Base-by-base conservation (phyloP, 2,113 vertebrate species). In the Perca fluviatilis region DNA sequence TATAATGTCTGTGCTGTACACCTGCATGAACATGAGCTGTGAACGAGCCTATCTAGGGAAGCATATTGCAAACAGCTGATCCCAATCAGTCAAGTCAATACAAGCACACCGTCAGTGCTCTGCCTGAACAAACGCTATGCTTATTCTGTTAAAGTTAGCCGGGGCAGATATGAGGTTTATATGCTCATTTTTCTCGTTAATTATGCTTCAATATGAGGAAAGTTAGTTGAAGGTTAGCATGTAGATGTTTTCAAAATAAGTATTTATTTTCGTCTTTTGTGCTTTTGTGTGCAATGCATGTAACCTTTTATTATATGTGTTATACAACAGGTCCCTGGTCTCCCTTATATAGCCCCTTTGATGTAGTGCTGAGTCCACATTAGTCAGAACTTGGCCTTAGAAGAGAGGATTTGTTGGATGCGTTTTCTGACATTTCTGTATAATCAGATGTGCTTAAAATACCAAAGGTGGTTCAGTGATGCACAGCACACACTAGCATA, bases 361-460 rank as follows among this genome's bases (percentile, higher is more conserved):
- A 83, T 75, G 66, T 60, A 69, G 12, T 15, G 25, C 83, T 65
- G 53, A 75, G 51, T 86, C 69, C 70, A 72, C 50, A 60, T 77
- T 73, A 81, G 56, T 74, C 81, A 77, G 67, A 80, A 57, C 21
- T 67, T 86, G 86, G 81, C 62, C 53, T 78, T 25, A 33, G 54
- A 61, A 72, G 66, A 79, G 64, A 36, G 51, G 61, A 83, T 77
- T 64, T 36, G 50, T 71, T 46, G 36, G 43, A 67, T 64, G 27
- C 2, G 71, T 85, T 77, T 85, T 40, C 74, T 77, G 86, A 76
- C 70, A 85, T 77, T 79, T 71, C 40, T 73, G 70, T 64, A 65
- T 76, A 82, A 86, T 87, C 69, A 83, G 57, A 89, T 86, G 67
- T 60, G 82, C 74, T 87, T 65, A 77, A 82, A 86, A 85, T 74